These are phyloP conservation scores for Quadroppia sp. DNA, from an alignment of 2,888 invertebrate species.

Conservation along the genomic window DNA sequence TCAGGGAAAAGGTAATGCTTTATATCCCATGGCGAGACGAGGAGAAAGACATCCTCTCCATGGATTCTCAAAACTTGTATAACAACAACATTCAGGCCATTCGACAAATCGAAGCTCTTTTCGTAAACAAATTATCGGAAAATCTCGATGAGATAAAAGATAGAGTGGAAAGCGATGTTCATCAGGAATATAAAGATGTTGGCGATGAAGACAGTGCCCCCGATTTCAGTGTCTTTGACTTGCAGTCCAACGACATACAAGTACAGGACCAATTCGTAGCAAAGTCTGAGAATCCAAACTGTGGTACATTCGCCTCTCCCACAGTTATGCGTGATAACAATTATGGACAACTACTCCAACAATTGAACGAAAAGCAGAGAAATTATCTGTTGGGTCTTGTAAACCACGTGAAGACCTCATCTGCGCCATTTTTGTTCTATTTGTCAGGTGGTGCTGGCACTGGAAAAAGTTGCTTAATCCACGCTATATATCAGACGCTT, in stretches of 20 bases:
- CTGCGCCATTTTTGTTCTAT: conserved; percentile 39
- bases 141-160: too few species aligned
- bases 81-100: background rate
- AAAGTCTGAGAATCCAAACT: too few species aligned
- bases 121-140: background rate
- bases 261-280: too few species aligned
- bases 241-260: too few species aligned
- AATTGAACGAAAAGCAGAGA: background rate
- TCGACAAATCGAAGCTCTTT: background rate
- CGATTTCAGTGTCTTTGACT: too few species aligned
- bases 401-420: background rate
- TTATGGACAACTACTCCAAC: background rate
- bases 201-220: too few species aligned
- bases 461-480: conserved; percentile 46
- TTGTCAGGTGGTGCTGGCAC: conserved; percentile 48
- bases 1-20: conserved; percentile 49
- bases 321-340: background rate
- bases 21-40: conserved; percentile 49
- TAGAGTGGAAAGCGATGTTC: too few species aligned
- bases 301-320: background rate
- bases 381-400: background rate
- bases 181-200: too few species aligned
- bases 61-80: background rate
- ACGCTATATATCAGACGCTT: conserved; percentile 45
- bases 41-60: background rate